Percentiles rank a stretch among this genome's conserved stretches.
Evolutionary conservation across 1,140 invertebrate species (phyloP).

Genomic region (Drosophila nikananu): DNA sequence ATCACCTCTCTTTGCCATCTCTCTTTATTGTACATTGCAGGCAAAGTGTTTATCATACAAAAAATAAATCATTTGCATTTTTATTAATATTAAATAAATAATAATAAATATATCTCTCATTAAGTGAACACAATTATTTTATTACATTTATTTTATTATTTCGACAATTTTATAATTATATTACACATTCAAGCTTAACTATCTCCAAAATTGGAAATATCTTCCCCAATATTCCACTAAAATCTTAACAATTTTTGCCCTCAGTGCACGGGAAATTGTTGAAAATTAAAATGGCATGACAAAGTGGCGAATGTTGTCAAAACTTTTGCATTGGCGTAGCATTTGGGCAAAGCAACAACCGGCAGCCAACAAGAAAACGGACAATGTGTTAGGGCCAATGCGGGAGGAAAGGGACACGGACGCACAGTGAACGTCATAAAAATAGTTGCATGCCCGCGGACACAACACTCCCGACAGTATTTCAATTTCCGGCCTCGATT

Average conservation of each 20-base stretch:
- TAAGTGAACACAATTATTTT: too few species aligned
- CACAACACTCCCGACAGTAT: slow-evolving; percentile 19
- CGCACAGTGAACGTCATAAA: slow-evolving; percentile 25
- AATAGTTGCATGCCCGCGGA: slow-evolving; percentile 38
- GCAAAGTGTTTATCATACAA: neutral
- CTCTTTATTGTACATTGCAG: neutral
- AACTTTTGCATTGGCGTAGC: slow-evolving; percentile 63
- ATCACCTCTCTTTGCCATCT: neutral
- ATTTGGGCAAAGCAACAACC: slow-evolving; percentile 15
- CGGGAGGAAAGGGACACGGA: neutral
- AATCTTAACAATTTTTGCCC: neutral
- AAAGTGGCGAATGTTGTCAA: slow-evolving; percentile 81
- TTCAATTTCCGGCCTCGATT: slow-evolving; percentile 68
- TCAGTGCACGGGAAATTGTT: slow-evolving; percentile 35
- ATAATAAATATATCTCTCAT: too few species aligned
- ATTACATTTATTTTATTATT: too few species aligned
- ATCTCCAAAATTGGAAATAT: neutral
- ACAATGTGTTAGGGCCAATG: slow-evolving; percentile 28
- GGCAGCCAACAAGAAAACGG: slow-evolving; percentile 13
- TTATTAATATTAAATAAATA: too few species aligned
- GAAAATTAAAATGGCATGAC: slow-evolving; percentile 80
- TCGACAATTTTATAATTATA: neutral
- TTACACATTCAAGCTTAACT: neutral
- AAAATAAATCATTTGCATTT: too few species aligned
- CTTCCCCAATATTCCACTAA: neutral